A percentile compares a stretch with the other conserved stretches of the same genome.
phyloP scores from a whole-genome alignment of 1,140 invertebrate species.

The Drosophila ironensis region DNA sequence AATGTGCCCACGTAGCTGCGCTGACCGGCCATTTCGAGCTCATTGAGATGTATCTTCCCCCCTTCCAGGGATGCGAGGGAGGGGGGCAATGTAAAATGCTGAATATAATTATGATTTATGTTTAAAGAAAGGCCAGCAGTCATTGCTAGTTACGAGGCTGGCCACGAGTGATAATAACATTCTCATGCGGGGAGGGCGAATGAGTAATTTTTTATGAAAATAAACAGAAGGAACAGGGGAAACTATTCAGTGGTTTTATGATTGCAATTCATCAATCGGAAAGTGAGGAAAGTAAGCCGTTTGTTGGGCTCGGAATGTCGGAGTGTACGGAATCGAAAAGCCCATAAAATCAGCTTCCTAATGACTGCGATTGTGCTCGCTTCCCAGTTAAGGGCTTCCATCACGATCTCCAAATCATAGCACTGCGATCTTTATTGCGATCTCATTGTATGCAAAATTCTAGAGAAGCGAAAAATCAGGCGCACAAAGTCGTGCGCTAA shows the following conservation, averaged over 20 bases:
- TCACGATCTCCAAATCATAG: constrained; percentile 48
- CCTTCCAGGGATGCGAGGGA: constrained; percentile 10
- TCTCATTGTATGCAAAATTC: constrained; percentile 61
- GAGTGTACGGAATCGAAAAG: background rate
- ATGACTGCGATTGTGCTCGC: constrained; percentile 15
- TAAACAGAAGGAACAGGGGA: background rate
- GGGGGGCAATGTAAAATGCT: constrained; percentile 1
- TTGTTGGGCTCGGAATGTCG: background rate
- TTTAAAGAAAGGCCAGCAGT: constrained; percentile 31
- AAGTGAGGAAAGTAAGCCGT: background rate
- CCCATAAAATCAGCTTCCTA: constrained; percentile 8
- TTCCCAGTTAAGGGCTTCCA: constrained; percentile 28
- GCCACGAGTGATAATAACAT: constrained; percentile 28
- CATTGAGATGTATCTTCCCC: constrained; percentile 47
- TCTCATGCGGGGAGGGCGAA: constrained; percentile 1
- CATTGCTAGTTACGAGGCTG: constrained; percentile 15
- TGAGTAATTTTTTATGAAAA: constrained; percentile 21
- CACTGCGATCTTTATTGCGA: background rate
- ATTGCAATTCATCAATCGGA: constrained; percentile 3
- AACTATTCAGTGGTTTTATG: constrained; percentile 1
- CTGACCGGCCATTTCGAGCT: constrained; percentile 31
- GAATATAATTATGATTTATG: constrained; percentile 51
- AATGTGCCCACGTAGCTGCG: constrained; percentile 48
- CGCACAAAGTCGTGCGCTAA: constrained; percentile 62
- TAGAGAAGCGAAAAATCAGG: constrained; percentile 20